Evolutionary conservation across 1,140 invertebrate species (phyloP).

Genomic region (Ptiloglossa arizonensis): DNA sequence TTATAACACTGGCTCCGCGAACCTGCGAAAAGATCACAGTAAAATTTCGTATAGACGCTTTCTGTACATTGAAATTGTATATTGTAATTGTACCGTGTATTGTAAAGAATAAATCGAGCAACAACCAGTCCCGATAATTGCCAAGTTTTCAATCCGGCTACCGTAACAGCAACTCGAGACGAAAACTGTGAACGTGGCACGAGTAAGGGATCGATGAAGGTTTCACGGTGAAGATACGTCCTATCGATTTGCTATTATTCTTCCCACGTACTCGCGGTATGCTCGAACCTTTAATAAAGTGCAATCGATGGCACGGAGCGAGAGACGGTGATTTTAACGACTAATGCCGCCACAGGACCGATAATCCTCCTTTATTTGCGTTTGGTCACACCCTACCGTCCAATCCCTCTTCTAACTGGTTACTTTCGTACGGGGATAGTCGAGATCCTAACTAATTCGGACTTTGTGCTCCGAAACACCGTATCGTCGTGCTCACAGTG

Average conservation of each 20-base stretch:
- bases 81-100: no score
- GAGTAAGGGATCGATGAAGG: not conserved
- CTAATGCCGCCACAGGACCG: not conserved
- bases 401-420: no score
- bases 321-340: conserved; percentile 15
- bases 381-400: not conserved
- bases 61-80: no score
- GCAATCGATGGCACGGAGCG: not conserved
- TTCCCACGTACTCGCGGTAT: not conserved
- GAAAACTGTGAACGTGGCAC: not conserved
- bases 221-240: not conserved
- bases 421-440: no score
- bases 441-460: no score
- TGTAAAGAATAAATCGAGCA: not conserved
- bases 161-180: not conserved
- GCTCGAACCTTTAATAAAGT: conserved; percentile 5
- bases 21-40: no score
- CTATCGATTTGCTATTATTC: conserved; percentile 19
- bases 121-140: not conserved
- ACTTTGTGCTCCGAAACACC: no score
- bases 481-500: no score
- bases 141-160: not conserved
- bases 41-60: no score
- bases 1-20: no score
- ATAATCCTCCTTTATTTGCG: not conserved